Evolutionary conservation across 2,888 invertebrate species (phyloP).

Genomic region (Eulithis prunata): DNA sequence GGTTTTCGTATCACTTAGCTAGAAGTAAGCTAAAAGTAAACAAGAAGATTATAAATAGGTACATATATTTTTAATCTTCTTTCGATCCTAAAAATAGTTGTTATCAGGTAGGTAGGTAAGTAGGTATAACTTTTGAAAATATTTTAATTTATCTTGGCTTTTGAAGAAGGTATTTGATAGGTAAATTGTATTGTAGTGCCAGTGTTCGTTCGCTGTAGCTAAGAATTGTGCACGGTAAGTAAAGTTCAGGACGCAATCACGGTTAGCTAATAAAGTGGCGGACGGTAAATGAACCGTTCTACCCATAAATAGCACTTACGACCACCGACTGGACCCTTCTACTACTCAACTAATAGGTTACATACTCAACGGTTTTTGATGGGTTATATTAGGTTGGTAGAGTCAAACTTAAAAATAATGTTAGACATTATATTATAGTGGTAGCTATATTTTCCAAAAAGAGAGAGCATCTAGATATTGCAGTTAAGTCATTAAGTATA

Average conservation of each 20-base stretch:
- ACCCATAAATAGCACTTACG: constrained; percentile 71
- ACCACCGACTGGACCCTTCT: constrained; percentile 54
- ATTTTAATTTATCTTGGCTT: too few species aligned
- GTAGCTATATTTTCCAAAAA: background rate
- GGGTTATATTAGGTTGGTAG: background rate
- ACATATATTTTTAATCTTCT: too few species aligned
- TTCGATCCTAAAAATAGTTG: too few species aligned
- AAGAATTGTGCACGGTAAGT: constrained; percentile 53
- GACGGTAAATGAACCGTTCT: constrained; percentile 68
- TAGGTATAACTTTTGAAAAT: too few species aligned
- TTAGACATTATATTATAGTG: too few species aligned
- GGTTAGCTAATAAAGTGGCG: constrained; percentile 62
- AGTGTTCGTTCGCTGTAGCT: constrained; percentile 16
- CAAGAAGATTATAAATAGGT: too few species aligned
- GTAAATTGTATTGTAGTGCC: too few species aligned
- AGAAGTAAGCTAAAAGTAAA: too few species aligned
- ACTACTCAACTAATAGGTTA: constrained; percentile 42
- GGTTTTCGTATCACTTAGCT: too few species aligned
- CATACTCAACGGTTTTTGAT: constrained; percentile 29
- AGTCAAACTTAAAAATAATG: too few species aligned
- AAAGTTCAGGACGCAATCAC: constrained; percentile 62
- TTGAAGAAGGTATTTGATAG: too few species aligned
- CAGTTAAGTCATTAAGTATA: background rate
- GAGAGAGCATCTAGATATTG: background rate
- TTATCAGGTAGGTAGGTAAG: too few species aligned